These are phyloP conservation scores for Taphrorychus bicolor DNA, from an alignment of 2,888 invertebrate genomes.

Conservation along the genomic window DNA sequence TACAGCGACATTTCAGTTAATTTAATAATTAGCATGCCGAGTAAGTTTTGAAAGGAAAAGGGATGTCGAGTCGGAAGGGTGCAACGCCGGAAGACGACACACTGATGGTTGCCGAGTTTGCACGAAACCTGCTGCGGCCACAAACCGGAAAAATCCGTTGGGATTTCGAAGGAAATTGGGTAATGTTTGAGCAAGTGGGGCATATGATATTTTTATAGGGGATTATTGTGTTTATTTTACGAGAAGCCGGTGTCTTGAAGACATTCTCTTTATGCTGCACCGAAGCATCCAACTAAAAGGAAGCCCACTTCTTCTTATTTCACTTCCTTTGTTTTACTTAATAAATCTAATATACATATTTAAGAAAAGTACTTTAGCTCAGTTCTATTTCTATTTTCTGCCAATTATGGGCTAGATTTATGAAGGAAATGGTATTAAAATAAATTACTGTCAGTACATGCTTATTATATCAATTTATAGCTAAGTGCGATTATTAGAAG, in stretches of 20 bases:
- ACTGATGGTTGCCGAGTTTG: constrained; percentile 10
- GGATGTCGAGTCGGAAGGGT: constrained; percentile 28
- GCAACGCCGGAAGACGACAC: constrained; percentile 27
- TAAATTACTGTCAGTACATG: not conserved
- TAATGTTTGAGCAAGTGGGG: not conserved
- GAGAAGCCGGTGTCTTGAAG: too few relatives aligned
- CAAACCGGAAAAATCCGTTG: constrained; percentile 25
- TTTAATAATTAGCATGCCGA: constrained; percentile 30
- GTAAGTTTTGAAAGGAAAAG: constrained; percentile 32
- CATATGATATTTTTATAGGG: not conserved
- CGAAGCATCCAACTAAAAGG: too few relatives aligned
- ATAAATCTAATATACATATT: not conserved
- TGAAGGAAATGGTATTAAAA: not conserved
- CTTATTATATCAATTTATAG: not conserved
- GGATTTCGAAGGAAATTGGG: constrained; percentile 7
- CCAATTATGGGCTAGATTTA: not conserved
- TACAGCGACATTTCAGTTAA: constrained; percentile 25
- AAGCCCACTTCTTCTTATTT: too few relatives aligned
- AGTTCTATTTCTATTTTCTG: not conserved
- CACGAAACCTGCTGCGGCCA: constrained; percentile 14
- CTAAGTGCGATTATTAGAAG: not conserved
- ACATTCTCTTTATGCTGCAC: too few relatives aligned
- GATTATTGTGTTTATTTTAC: not conserved
- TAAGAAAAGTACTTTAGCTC: not conserved
- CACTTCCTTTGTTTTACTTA: constrained; percentile 2